Evolutionary conservation across 2,888 invertebrate species (phyloP), one percentile per base, ranked within the genome.

Genomic region (Aporophyla lueneburgensis): DNA sequence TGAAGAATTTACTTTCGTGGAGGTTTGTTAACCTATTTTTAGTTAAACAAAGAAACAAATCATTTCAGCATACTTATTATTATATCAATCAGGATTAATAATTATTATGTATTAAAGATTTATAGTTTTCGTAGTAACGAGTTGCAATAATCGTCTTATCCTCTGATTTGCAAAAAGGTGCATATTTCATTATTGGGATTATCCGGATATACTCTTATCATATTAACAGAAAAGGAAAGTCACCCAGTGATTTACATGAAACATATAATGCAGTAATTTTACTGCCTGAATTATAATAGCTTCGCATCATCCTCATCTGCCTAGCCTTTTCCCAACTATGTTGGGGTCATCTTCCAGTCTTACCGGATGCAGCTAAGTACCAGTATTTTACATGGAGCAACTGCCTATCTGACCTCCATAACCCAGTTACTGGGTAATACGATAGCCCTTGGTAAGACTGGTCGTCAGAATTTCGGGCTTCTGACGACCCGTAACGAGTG

Each of bases 101-200:
- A n/a, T 59, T 53, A 65, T 75, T 65, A 62, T 7, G 59, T 40
- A 81, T 81, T 76, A 82, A 66, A 59, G 16, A 61, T 51, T 82
- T 62, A 78, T 78, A 49, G 10, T 54, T 66, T 76, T 78, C 54
- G 54, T 24, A 59, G 19, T 65, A 83, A 78, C 78, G 21, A 65
- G 0, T 40, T 53, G 53, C 63, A 65, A 40, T 80, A 69, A 78
- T 77, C 78, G 53, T 54, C n/a, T 77, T 76, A 82, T 66, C 76
- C 82, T 12, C 27, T 51, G 82, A 82, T 78, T 75, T 53, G 51
- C 6, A 63, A 76, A 14, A 19, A 46, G 9, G 14, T 58, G 81
- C 62, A 77, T 56, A 75, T 53, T 58, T 65, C 40, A 46, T 33
- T 81, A 65, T 33, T 12, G n/a, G 21, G 51, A 77, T 81, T 74